A percentile compares a stretch with the other conserved stretches of the same genome.
Evolutionary conservation across 2,888 invertebrate species (phyloP).

Genomic region (Cephus runcator): DNA sequence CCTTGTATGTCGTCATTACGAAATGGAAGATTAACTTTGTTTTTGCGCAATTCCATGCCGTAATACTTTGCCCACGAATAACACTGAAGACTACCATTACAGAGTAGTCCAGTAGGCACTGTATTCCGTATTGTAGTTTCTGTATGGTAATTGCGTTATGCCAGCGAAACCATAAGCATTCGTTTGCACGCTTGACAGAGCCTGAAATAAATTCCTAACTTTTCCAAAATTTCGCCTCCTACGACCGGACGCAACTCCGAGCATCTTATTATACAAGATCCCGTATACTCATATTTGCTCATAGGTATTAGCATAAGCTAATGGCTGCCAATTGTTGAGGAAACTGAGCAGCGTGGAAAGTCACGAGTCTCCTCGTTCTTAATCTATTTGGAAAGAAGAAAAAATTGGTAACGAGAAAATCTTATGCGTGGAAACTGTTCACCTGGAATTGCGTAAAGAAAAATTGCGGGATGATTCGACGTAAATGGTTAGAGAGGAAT

Average conservation of each 20-base stretch:
- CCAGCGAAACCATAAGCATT: slow-evolving; percentile 15
- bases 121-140: background rate
- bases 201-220: slow-evolving; percentile 36
- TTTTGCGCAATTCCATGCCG: background rate
- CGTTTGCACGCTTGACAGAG: slow-evolving; percentile 38
- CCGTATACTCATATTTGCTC: background rate
- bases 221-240: slow-evolving; percentile 1
- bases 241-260: background rate
- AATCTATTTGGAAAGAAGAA: background rate
- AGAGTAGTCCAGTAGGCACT: background rate
- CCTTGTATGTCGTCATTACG: background rate
- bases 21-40: background rate
- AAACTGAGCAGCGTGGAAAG: background rate
- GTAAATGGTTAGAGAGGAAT: background rate
- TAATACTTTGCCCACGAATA: background rate
- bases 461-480: background rate
- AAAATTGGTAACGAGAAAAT: background rate
- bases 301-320: background rate
- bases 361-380: background rate
- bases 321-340: background rate
- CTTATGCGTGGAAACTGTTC: background rate
- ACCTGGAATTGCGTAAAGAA: background rate
- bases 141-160: background rate
- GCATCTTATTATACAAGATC: background rate
- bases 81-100: background rate